Base-by-base conservation (phyloP, 2,113 vertebrate species). In the Cyphomyrus plagiostoma region DNA sequence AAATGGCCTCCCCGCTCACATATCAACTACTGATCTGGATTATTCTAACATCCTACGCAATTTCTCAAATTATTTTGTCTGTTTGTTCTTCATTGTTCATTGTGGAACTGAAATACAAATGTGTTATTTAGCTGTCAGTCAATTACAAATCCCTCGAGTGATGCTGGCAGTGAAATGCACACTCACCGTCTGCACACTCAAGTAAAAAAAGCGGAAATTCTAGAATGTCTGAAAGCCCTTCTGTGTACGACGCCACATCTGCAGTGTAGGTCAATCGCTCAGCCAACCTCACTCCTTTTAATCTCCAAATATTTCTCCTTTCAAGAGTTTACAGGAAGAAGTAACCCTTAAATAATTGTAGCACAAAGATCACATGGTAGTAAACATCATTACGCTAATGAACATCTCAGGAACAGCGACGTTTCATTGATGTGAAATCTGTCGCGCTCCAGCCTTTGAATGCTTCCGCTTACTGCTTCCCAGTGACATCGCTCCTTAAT, bases 51-150 rank as follows among this genome's bases (percentile, higher is more conserved):
- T 66, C 15, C 21, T 21, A 30, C 23, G 52, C 46, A 88, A 62
- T 88, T 88, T 88, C 49, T 88, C 30, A 66, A 88, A 88, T 88
- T 88, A 62, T 88, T 88, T 62, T 45, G 23, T 42, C 56, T 45
- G 26, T 88, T 52, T 45, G 19, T 83, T 89, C 49, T 53, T 11
- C 74, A 17, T 89, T 45, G n/a, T 89, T 82, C 49, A 80, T 4
- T 42, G 48, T 45, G 26, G 26, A 21, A 52, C 10, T 52, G 88
- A 21, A 53, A 89, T 23, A 19, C 46, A 53, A 11, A 66, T 82
- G 88, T 30, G 49, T 35, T 82, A 82, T 89, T 89, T 52, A 77
- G 48, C 30, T 89, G 88, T 39, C 74, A 50, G 9, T 80, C n/a
- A 52, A 30, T 39, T 70, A 53, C 11, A n/a, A n/a, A 52, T 86